These are phyloP conservation scores for Cherax quadricarinatus DNA, from an alignment of 1,140 invertebrate genomes.

Conservation along the genomic window DNA sequence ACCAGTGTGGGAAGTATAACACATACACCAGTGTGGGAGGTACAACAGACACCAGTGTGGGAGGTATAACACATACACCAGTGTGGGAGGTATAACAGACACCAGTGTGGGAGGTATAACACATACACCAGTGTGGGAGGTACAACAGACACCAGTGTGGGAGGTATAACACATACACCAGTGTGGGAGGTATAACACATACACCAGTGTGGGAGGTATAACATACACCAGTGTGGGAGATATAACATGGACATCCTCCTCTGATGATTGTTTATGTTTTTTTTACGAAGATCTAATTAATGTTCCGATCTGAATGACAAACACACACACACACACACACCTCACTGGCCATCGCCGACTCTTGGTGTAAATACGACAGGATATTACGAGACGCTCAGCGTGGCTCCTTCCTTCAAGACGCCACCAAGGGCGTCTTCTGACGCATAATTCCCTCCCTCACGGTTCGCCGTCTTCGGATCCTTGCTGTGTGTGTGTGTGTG, in stretches of 20 bases:
- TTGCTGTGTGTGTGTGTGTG: no score
- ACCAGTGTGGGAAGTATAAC: no score
- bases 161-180: no score
- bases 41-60: no score
- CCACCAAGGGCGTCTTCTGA: slow-evolving; percentile 7
- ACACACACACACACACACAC: slow-evolving; percentile 22
- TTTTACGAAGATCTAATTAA: slow-evolving; percentile 14
- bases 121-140: no score
- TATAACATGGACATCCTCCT: not conserved
- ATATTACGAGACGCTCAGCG: slow-evolving; percentile 21
- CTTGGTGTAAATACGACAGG: slow-evolving; percentile 38
- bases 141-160: no score
- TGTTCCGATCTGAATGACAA: slow-evolving; percentile 35
- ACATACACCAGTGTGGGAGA: not conserved
- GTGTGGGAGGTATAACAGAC: no score
- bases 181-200: no score
- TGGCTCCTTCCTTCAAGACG: not conserved
- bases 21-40: no score
- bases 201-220: no score
- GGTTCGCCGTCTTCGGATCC: slow-evolving; percentile 49
- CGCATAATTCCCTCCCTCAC: slow-evolving; percentile 17
- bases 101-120: no score
- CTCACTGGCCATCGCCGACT: slow-evolving; percentile 25
- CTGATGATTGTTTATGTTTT: not conserved
- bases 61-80: no score